phyloP scores from a whole-genome alignment of 2,113 vertebrate genomes.

The Hippocampus zosterae region DNA sequence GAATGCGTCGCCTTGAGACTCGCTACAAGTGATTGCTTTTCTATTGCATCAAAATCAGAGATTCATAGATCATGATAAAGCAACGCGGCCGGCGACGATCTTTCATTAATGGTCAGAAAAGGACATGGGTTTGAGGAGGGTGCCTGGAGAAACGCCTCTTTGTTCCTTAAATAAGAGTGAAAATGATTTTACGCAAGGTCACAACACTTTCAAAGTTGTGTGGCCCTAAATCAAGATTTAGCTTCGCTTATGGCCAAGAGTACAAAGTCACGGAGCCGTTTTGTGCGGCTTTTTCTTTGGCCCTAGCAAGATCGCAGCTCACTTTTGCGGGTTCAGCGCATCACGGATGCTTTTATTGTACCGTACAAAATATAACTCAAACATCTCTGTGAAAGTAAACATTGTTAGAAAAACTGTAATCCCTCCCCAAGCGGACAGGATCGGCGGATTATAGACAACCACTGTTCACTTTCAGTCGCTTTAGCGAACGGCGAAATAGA shows the following conservation, averaged over 20 bases:
- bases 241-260: neutral
- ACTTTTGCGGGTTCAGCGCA: too few relatives aligned
- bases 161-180: slow-evolving; percentile 18
- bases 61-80: slow-evolving; percentile 80
- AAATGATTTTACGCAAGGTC: slow-evolving; percentile 22
- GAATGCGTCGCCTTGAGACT: slow-evolving; percentile 72
- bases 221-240: neutral
- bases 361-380: too few relatives aligned
- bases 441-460: too few relatives aligned
- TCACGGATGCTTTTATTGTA: too few relatives aligned
- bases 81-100: slow-evolving; percentile 51
- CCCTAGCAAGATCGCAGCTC: too few relatives aligned
- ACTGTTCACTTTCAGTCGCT: too few relatives aligned
- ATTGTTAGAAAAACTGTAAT: too few relatives aligned
- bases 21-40: slow-evolving; percentile 77
- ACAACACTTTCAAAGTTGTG: neutral
- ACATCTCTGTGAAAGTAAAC: too few relatives aligned
- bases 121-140: slow-evolving; percentile 30
- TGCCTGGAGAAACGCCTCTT: slow-evolving; percentile 42
- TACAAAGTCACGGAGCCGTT: too few relatives aligned
- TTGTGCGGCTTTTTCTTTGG: too few relatives aligned
- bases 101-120: slow-evolving; percentile 69
- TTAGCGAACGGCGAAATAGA: too few relatives aligned
- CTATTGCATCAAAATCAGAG: slow-evolving; percentile 78
- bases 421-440: too few relatives aligned